Percentiles rank a stretch among this genome's conserved stretches.
These are phyloP conservation scores for Xylota sylvarum DNA, from an alignment of 2,888 invertebrate genomes.

Conservation along the genomic window DNA sequence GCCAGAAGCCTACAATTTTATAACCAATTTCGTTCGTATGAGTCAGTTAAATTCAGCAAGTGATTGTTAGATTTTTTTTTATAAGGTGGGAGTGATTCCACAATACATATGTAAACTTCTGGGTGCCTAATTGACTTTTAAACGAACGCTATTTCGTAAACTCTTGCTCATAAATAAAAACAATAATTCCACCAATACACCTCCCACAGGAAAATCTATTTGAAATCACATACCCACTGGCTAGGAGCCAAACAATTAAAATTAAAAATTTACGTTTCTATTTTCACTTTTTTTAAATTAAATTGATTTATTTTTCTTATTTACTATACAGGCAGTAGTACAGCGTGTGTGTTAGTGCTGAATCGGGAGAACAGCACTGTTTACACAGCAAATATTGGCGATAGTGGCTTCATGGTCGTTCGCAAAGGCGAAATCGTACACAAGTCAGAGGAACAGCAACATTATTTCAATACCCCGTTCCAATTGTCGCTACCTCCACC, in stretches of 20 bases:
- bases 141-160: not conserved
- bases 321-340: constrained; percentile 93
- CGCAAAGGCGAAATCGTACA: constrained; percentile 94
- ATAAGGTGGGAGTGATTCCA: constrained; percentile 26
- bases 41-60: not conserved
- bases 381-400: constrained; percentile 99
- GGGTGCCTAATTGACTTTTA: constrained; percentile 19
- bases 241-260: constrained; percentile 42
- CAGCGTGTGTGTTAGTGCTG: constrained; percentile 97
- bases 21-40: not conserved
- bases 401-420: constrained; percentile 98
- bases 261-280: constrained; percentile 27
- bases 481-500: constrained; percentile 98
- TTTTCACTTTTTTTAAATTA: constrained; percentile 56
- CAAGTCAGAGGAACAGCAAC: constrained; percentile 98
- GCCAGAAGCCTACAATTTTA: not conserved
- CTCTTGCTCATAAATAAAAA: constrained; percentile 18
- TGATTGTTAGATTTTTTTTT: constrained; percentile 1
- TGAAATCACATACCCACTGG: constrained; percentile 33
- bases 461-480: constrained; percentile 99
- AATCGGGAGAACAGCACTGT: constrained; percentile 95
- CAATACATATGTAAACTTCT: constrained; percentile 24
- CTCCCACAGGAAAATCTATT: not conserved
- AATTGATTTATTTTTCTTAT: constrained; percentile 9
- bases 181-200: constrained; percentile 2